phyloP scores from a whole-genome alignment of 2,888 invertebrate genomes.

The Steinernema hermaphroditum region DNA sequence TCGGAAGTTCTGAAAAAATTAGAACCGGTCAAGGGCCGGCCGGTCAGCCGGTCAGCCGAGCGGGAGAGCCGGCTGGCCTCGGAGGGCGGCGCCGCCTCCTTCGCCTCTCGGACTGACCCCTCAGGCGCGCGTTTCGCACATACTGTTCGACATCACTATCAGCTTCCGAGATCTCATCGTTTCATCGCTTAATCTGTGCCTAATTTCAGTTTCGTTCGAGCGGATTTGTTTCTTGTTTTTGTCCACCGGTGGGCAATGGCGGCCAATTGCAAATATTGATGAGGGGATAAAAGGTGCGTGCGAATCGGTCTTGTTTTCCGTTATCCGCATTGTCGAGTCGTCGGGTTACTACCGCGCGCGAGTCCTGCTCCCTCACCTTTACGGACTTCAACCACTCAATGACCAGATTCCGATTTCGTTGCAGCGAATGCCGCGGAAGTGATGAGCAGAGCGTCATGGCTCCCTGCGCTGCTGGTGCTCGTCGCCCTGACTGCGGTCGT shows the following conservation, averaged over 20 bases:
- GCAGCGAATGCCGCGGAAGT: constrained; percentile 21
- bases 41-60: too few relatives aligned
- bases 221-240: constrained; percentile 26
- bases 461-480: neutral
- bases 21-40: constrained; percentile 7
- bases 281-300: constrained; percentile 8
- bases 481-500: neutral
- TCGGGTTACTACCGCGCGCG: neutral
- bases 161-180: constrained; percentile 22
- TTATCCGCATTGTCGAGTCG: neutral
- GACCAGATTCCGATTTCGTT: neutral
- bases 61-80: neutral
- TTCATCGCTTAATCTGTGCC: constrained; percentile 24
- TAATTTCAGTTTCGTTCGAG: constrained; percentile 26
- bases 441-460: constrained; percentile 16
- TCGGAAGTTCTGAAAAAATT: constrained; percentile 1
- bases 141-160: neutral
- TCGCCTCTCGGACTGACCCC: constrained; percentile 6
- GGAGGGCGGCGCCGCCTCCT: neutral
- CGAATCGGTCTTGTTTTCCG: constrained; percentile 6
- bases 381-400: neutral
- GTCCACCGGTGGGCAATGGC: neutral
- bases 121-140: neutral
- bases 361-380: neutral
- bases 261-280: constrained; percentile 10